A percentile compares a stretch with the other conserved stretches of the same genome.
Evolutionary conservation across 1,140 invertebrate species (phyloP).

Genomic region (Drosophila ananassae): DNA sequence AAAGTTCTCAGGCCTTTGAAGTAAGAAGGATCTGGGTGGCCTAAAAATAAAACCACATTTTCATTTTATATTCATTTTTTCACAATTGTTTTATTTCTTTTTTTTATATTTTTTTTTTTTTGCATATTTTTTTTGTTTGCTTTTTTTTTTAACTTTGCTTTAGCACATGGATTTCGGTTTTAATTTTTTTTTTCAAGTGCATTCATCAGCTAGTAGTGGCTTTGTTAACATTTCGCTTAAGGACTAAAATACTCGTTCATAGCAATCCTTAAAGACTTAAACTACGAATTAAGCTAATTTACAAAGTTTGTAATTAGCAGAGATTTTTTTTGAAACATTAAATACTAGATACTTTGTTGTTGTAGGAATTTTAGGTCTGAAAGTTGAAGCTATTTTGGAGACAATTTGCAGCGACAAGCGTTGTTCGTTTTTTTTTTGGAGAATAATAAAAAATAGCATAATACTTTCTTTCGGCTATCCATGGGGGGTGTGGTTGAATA

Average conservation of each 20-base stretch:
- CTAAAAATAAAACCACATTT: conserved; percentile 1
- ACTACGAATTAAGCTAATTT: conserved; percentile 66
- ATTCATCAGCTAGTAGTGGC: conserved; percentile 32
- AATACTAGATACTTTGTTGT: conserved; percentile 7
- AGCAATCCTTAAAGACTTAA: conserved; percentile 52
- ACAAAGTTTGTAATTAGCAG: conserved; percentile 7
- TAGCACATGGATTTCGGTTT: conserved; percentile 61
- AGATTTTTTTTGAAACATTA: not conserved
- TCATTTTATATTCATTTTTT: conserved; percentile 21
- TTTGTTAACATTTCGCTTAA: conserved; percentile 55
- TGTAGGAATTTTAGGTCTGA: conserved; percentile 44
- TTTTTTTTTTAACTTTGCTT: conserved; percentile 41
- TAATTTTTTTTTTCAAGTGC: conserved; percentile 41
- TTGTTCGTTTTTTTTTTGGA: not conserved
- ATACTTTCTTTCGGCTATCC: conserved; percentile 39
- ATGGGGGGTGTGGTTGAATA: conserved; percentile 34
- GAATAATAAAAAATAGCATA: conserved; percentile 12
- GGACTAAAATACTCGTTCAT: conserved; percentile 73
- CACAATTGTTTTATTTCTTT: conserved; percentile 40
- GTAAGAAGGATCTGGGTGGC: conserved; percentile 20
- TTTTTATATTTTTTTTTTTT: conserved; percentile 22
- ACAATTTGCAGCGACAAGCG: conserved; percentile 22
- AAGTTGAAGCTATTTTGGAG: conserved; percentile 20
- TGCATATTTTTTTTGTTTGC: conserved; percentile 4
- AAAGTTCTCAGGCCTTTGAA: conserved; percentile 59